These are phyloP conservation scores for Cryptus armator DNA, from an alignment of 2,888 invertebrate genomes.

Conservation along the genomic window DNA sequence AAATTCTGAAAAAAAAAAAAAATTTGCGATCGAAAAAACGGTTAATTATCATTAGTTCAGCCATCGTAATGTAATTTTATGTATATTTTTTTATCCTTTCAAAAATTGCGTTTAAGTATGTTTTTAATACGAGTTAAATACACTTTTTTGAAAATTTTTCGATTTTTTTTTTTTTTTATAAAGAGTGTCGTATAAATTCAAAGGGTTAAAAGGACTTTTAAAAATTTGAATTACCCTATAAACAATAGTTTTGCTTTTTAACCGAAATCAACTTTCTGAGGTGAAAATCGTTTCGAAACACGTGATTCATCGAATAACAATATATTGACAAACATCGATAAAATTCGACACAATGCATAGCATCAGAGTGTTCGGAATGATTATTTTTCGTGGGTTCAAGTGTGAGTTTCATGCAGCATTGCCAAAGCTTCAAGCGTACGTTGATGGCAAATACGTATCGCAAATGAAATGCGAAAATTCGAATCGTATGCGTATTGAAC, in stretches of 20 bases:
- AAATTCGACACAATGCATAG: constrained; percentile 40
- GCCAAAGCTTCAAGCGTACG: constrained; percentile 82
- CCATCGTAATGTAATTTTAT: neutral
- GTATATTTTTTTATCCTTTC: no score
- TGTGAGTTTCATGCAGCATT: constrained; percentile 80
- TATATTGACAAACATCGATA: constrained; percentile 20
- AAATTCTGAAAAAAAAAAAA: no score
- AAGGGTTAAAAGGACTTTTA: no score
- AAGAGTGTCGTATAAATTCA: no score
- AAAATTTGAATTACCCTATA: no score
- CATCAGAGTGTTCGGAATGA: constrained; percentile 55
- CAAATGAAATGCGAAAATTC: constrained; percentile 7
- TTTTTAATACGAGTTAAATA: no score
- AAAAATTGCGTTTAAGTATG: no score
- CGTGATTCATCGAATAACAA: neutral
- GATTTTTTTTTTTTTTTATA: no score
- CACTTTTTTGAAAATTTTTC: no score
- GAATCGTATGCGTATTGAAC: constrained; percentile 16
- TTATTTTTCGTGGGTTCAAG: constrained; percentile 38
- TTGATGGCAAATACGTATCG: constrained; percentile 11
- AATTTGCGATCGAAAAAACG: neutral
- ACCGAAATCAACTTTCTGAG: neutral
- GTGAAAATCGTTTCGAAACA: neutral
- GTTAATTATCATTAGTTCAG: neutral
- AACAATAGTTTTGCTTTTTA: no score